Conservation (phyloP, 2,113 vertebrate genomes). For the Formicarius rufipectus region DNA sequence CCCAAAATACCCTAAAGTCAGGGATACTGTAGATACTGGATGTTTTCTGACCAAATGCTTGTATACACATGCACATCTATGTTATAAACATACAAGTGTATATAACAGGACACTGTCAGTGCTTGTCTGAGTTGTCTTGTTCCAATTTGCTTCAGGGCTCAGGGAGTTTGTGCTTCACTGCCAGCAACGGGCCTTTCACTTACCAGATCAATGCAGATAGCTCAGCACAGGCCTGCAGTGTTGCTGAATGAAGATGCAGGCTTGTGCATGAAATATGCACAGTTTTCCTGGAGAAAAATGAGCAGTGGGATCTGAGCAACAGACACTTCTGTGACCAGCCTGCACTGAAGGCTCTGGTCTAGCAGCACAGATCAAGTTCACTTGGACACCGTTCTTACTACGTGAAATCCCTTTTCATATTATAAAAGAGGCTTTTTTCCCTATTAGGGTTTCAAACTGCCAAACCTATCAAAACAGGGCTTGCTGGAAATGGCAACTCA, state of each 20-base stretch:
- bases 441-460: neutral
- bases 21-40: neutral
- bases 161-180: neutral
- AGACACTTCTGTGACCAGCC: neutral
- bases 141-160: neutral
- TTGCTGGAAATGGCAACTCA: neutral
- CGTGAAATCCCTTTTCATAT: neutral
- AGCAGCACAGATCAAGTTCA: neutral
- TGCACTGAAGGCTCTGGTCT: neutral
- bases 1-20: neutral
- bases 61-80: neutral
- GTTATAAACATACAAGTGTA: neutral
- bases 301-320: neutral
- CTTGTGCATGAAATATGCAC: neutral
- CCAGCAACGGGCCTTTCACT: slow-evolving; percentile 36
- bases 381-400: neutral
- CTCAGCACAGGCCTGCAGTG: neutral
- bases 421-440: neutral
- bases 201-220: slow-evolving; percentile 36
- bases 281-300: neutral
- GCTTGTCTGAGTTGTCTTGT: neutral
- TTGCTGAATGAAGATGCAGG: neutral
- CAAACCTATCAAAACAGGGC: neutral
- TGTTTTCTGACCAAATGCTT: neutral
- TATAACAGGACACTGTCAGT: neutral